Conservation (phyloP, 2,888 invertebrate species). For the Lymantria dispar region DNA sequence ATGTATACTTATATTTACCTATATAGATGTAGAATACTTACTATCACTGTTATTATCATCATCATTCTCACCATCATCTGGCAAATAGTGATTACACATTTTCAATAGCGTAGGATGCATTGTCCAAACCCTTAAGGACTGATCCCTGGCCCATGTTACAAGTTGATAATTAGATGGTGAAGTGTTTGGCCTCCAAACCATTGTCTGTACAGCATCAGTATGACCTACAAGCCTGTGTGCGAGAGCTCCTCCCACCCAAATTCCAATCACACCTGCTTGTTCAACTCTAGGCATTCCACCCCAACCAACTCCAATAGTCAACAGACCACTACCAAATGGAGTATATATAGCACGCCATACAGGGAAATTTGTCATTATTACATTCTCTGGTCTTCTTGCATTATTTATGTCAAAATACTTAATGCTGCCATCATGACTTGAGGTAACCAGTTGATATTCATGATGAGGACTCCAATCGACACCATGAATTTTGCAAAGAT, state of each 20-base stretch:
- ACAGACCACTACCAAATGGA: conserved; percentile 95
- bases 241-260: conserved; percentile 83
- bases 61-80: conserved; percentile 83
- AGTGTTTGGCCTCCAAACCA: conserved; percentile 93
- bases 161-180: conserved; percentile 89
- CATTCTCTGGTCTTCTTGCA: conserved; percentile 91
- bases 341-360: conserved; percentile 97
- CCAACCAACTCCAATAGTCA: conserved; percentile 96
- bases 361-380: conserved; percentile 91
- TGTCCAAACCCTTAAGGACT: conserved; percentile 94
- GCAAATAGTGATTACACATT: conserved; percentile 85
- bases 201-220: conserved; percentile 96
- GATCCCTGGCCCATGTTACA: conserved; percentile 97
- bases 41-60: conserved; percentile 78
- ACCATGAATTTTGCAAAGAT: conserved; percentile 93
- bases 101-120: conserved; percentile 93
- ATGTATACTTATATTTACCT: too few relatives aligned
- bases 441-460: conserved; percentile 93
- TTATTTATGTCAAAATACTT: conserved; percentile 96
- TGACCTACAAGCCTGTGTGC: conserved; percentile 97
- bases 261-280: conserved; percentile 83
- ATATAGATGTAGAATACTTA: conserved; percentile 50
- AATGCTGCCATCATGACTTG: conserved; percentile 97
- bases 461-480: conserved; percentile 96
- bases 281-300: conserved; percentile 90